Percentiles rank a stretch among this genome's conserved stretches.
Conservation (phyloP, 2,888 invertebrate genomes). For the Eristalinus aeneus region DNA sequence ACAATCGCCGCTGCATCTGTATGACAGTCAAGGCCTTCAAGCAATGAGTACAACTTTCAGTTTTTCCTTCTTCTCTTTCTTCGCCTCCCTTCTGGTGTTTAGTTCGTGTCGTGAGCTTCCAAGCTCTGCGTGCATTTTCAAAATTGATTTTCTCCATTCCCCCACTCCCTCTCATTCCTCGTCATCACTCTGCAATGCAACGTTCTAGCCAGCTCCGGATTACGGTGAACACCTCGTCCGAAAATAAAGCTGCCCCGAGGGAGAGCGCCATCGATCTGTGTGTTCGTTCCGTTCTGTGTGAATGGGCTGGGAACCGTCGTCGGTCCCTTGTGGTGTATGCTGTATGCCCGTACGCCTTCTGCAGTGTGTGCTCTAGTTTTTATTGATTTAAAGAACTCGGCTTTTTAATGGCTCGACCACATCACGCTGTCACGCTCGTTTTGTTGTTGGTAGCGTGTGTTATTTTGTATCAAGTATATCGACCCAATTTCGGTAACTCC, state of each 20-base stretch:
- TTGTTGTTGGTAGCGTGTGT: conserved; percentile 4
- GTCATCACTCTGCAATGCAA: background rate
- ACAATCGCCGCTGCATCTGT: conserved; percentile 11
- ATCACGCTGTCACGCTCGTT: conserved; percentile 30
- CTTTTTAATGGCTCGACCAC: conserved; percentile 38
- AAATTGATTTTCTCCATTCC: conserved; percentile 31
- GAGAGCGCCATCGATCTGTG: conserved; percentile 32
- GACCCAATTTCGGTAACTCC: conserved; percentile 56
- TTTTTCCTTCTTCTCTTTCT: background rate
- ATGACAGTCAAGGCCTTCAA: conserved; percentile 37
- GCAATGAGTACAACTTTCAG: conserved; percentile 23
- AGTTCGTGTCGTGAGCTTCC: conserved; percentile 14
- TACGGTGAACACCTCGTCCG: conserved; percentile 1
- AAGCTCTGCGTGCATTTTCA: conserved; percentile 39
- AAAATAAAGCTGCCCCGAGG: conserved; percentile 45
- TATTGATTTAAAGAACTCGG: conserved; percentile 56
- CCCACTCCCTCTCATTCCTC: background rate
- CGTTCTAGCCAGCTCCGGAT: background rate
- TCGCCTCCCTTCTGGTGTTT: background rate
- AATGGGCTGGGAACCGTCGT: conserved; percentile 34
- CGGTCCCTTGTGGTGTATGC: background rate
- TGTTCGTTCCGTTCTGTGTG: conserved; percentile 16
- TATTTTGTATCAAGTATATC: conserved; percentile 31
- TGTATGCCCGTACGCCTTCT: background rate
- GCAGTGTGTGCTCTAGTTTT: conserved; percentile 48